phyloP scores from a whole-genome alignment of 2,113 vertebrate genomes.

The Vulpes vulpes region DNA sequence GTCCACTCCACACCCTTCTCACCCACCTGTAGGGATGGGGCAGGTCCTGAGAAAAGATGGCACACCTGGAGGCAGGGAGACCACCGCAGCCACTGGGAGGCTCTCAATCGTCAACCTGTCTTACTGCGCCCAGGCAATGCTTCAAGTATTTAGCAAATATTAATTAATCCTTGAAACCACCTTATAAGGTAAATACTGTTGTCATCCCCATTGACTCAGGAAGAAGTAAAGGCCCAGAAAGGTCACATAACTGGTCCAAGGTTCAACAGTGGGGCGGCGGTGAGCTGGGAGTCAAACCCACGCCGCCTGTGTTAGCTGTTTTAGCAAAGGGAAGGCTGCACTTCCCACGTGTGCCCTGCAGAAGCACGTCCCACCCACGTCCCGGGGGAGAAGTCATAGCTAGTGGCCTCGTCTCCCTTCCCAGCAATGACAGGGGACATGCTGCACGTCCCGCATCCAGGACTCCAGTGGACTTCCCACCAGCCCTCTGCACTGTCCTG shows the following conservation, averaged over 20 bases:
- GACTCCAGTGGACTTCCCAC: neutral
- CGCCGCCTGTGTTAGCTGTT: fast-evolving
- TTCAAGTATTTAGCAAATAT: neutral
- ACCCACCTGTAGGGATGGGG: neutral
- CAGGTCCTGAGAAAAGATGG: neutral
- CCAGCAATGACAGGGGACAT: neutral
- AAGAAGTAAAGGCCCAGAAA: neutral
- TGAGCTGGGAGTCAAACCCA: neutral
- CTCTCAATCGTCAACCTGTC: neutral
- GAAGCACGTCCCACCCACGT: neutral
- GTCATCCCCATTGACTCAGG: neutral
- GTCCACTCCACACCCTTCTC: neutral
- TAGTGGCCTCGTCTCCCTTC: neutral
- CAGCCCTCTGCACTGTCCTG: fast-evolving
- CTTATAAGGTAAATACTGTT: neutral
- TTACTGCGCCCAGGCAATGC: neutral
- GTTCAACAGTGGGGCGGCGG: neutral
- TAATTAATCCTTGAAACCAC: neutral
- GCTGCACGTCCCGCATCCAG: neutral
- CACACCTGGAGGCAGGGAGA: neutral
- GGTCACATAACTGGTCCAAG: neutral
- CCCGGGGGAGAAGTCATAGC: no score
- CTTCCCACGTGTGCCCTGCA: neutral
- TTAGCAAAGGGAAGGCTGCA: neutral
- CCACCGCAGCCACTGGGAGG: fast-evolving